Evolutionary conservation across 2,888 invertebrate species (phyloP).

Genomic region (Ferrisia virgata): DNA sequence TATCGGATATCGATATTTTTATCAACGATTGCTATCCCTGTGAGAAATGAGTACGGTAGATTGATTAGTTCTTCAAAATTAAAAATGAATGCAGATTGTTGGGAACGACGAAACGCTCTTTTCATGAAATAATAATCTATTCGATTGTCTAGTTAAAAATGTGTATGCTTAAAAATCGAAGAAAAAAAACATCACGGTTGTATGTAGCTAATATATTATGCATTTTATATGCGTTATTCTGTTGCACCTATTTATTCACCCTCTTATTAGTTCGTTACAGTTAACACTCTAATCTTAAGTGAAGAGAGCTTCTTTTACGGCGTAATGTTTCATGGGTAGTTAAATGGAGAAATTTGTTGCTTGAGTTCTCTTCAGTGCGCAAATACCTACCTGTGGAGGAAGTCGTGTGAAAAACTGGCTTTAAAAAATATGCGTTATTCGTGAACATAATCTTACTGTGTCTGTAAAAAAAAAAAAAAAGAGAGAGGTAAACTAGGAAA

Average conservation of each 20-base stretch:
- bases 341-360: neutral
- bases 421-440: neutral
- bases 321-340: neutral
- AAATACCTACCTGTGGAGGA: neutral
- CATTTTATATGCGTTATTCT: neutral
- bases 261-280: neutral
- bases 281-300: neutral
- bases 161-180: neutral
- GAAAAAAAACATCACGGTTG: no score
- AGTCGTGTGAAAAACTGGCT: neutral
- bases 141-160: no score
- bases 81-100: no score
- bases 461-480: no score
- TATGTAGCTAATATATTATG: no score
- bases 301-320: neutral
- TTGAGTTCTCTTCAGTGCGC: neutral
- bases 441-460: neutral
- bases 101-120: no score
- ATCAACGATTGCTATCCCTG: no score
- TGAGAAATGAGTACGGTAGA: no score
- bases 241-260: neutral
- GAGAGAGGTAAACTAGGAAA: neutral
- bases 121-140: no score
- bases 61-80: no score
- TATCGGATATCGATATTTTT: no score